Evolutionary conservation across 1,140 invertebrate genomes (phyloP), one percentile per base, ranked within the genome.

Genomic region (Drosophila subpulchrella): DNA sequence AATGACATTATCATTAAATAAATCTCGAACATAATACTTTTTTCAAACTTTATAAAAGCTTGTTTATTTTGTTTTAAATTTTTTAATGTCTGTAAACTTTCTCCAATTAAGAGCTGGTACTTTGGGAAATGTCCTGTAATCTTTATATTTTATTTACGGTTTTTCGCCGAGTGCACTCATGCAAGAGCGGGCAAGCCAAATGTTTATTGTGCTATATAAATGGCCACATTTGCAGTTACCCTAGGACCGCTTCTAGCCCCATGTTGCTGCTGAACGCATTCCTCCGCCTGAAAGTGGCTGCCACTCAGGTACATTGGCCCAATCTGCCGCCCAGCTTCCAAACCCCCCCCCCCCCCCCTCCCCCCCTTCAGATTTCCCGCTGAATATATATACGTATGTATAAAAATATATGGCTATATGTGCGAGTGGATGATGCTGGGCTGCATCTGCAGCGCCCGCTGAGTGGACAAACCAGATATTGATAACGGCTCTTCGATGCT

Each of bases 381-480:
- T 74, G 15, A 50, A 63, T 34, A 50, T 38, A 66, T 59, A 59
- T 13, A 42, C 6, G n/a, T 60, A 58, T 42, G 15, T n/a, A n/a
- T 10, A 58, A 20, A 15, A 24, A 27, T 41, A 8, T 58, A 15
- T 60, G 55, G 60, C 27, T 50, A 59, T 53, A 42, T 60, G 55
- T 68, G 57, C 68, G 66, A 63, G 58, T 78, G 74, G 51, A 32
- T 71, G 68, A 71, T 57, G 82, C 54, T 59, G 70, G 61, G 75
- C 67, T 32, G 59, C 70, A 63, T 46, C 56, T 65, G 78, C 71
- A 78, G 75, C 71, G 73, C 77, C 71, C 75, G 61, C 72, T 75
- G 84, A 91, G 90, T 91, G 89, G 90, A 91, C 90, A 91, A 91
- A 91, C 90, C 90, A 90, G 90, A 91, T 91, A 91, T 91, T 91